These are phyloP conservation scores for Danio aesculapii DNA, from an alignment of 2,797 vertebrate genomes.

Conservation along the genomic window DNA sequence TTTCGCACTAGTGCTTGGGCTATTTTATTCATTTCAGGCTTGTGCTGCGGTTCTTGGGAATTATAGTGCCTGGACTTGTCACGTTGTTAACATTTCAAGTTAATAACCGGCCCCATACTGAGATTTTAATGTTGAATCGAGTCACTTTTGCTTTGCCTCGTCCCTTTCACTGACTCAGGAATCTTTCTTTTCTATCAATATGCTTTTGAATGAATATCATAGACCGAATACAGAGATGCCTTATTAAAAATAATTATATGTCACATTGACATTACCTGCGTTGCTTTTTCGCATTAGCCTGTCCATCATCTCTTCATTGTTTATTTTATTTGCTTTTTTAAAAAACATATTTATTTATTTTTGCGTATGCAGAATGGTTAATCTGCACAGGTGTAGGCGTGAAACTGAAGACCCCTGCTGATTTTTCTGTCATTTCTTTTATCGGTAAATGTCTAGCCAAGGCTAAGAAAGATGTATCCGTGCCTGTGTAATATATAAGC, in stretches of 20 bases:
- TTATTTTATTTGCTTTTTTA: background rate
- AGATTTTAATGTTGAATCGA: slow-evolving; percentile 49
- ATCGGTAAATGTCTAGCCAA: background rate
- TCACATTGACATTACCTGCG: slow-evolving; percentile 16
- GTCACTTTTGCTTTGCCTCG: slow-evolving; percentile 3
- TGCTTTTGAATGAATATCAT: slow-evolving; percentile 20
- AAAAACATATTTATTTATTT: background rate
- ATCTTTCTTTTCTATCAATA: slow-evolving; percentile 38
- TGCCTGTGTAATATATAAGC: background rate
- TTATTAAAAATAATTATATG: slow-evolving; percentile 17
- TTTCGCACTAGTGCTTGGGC: slow-evolving; percentile 15
- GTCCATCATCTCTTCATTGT: background rate
- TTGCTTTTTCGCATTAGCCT: background rate
- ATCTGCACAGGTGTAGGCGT: background rate
- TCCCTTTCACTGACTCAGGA: slow-evolving; percentile 25
- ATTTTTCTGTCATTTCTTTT: slow-evolving; percentile 28
- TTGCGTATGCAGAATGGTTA: background rate
- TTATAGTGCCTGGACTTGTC: slow-evolving; percentile 49
- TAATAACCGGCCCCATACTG: slow-evolving; percentile 48
- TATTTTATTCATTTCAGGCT: slow-evolving; percentile 49
- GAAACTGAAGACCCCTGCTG: background rate
- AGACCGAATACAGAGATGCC: background rate
- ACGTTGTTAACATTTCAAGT: slow-evolving; percentile 54
- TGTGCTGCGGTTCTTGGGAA: slow-evolving; percentile 41
- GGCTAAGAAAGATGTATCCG: background rate